A percentile compares a stretch with the other conserved stretches of the same genome.
phyloP scores from a whole-genome alignment of 2,797 vertebrate species.

The Lerista edwardsae region DNA sequence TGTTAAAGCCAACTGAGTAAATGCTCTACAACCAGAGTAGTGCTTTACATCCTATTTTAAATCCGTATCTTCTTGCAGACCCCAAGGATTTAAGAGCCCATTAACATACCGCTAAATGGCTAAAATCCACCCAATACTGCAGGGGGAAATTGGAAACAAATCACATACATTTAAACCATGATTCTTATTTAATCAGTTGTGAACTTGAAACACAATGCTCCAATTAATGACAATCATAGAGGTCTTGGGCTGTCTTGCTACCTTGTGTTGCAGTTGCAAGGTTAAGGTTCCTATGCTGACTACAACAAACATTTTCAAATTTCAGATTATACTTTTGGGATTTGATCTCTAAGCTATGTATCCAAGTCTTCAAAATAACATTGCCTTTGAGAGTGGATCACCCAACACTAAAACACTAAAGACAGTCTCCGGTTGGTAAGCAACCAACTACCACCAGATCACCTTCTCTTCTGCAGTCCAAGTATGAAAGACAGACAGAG shows the following conservation, averaged over 20 bases:
- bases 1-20: background rate
- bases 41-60: background rate
- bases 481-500: background rate
- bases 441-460: background rate
- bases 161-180: background rate
- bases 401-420: background rate
- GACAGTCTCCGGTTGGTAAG: background rate
- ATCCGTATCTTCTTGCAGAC: background rate
- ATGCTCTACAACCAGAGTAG: background rate
- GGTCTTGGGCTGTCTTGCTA: background rate
- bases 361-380: background rate
- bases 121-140: background rate
- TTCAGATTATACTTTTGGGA: background rate
- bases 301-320: background rate
- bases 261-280: background rate
- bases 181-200: slow-evolving; percentile 1
- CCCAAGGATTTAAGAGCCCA: background rate
- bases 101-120: background rate
- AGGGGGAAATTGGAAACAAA: background rate
- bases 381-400: background rate
- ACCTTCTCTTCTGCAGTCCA: background rate
- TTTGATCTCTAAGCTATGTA: background rate
- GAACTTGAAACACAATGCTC: background rate
- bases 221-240: background rate
- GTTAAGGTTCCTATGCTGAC: background rate